Conservation (phyloP, 2,888 invertebrate species). For the Ferrisia virgata region DNA sequence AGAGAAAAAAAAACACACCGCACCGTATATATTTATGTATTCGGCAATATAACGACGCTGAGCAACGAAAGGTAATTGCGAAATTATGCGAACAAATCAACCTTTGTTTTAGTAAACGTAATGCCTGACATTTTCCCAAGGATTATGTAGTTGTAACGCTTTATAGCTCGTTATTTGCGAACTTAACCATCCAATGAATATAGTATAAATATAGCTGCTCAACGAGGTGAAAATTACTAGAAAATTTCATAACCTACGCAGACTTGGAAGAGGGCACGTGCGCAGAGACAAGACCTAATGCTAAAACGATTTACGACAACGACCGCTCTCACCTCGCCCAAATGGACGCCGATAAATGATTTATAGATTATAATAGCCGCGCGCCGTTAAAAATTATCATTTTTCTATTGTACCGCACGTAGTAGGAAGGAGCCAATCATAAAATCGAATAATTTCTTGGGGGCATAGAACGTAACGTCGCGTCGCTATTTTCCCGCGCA, state of each 20-base stretch:
- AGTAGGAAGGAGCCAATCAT: background rate
- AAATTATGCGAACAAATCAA: constrained; percentile 30
- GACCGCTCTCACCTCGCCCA: background rate
- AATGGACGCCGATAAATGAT: constrained; percentile 18
- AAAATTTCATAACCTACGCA: background rate
- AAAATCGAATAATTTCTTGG: background rate
- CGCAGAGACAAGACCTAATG: background rate
- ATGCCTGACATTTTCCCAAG: constrained; percentile 15
- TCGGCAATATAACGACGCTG: background rate
- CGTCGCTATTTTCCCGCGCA: background rate
- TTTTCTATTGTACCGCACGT: background rate
- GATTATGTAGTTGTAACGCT: constrained; percentile 21
- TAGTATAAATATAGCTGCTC: background rate
- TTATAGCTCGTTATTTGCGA: constrained; percentile 22
- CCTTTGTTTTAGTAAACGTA: background rate
- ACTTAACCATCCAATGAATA: constrained; percentile 9
- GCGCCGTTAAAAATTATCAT: background rate
- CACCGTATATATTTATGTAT: no score
- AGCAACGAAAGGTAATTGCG: constrained; percentile 15
- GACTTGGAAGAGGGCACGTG: background rate
- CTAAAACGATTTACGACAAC: constrained; percentile 11
- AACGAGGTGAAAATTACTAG: constrained; percentile 28
- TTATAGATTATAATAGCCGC: constrained; percentile 1
- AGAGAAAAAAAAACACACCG: background rate
- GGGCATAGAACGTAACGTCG: background rate